A percentile compares a stretch with the other conserved stretches of the same genome.
Conservation (phyloP, 2,888 invertebrate genomes). For the Stenoptilia bipunctidactyla region DNA sequence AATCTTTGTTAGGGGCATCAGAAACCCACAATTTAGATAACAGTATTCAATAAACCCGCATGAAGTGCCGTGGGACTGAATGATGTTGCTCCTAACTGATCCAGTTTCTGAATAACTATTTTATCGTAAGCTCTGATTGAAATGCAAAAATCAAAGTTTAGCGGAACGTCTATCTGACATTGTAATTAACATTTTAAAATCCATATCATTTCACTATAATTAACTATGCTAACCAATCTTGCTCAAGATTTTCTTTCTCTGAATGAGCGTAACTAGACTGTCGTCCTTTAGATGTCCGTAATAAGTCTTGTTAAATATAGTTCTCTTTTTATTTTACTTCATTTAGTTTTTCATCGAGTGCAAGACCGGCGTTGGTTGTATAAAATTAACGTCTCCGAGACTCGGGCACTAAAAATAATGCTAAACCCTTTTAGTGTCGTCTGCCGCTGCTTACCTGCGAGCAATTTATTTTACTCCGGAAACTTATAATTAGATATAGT, state of each 20-base stretch:
- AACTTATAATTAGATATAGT: conserved; percentile 20
- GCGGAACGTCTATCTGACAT: too few relatives aligned
- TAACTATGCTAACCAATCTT: too few relatives aligned
- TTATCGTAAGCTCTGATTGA: too few relatives aligned
- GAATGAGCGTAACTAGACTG: too few relatives aligned
- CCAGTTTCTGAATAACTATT: conserved; percentile 42
- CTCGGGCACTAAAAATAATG: conserved; percentile 29
- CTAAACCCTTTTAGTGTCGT: conserved; percentile 31
- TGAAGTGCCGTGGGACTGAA: conserved; percentile 31
- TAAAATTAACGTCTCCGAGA: conserved; percentile 33
- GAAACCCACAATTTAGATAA: conserved; percentile 56
- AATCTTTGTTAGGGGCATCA: conserved; percentile 55
- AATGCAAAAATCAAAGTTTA: too few relatives aligned
- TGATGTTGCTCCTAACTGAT: conserved; percentile 50
- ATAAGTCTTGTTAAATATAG: conserved; percentile 5
- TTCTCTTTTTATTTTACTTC: conserved; percentile 4
- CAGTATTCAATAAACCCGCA: conserved; percentile 58
- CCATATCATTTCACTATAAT: too few relatives aligned
- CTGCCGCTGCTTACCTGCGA: conserved; percentile 25
- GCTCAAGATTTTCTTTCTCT: too few relatives aligned
- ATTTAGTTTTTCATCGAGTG: conserved; percentile 4
- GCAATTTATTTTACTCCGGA: conserved; percentile 26
- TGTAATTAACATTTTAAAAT: too few relatives aligned
- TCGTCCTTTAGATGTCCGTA: conserved; percentile 2
- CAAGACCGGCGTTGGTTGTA: conserved; percentile 15